Conservation (phyloP, 2,113 vertebrate genomes). For the Trogon melanurus region DNA sequence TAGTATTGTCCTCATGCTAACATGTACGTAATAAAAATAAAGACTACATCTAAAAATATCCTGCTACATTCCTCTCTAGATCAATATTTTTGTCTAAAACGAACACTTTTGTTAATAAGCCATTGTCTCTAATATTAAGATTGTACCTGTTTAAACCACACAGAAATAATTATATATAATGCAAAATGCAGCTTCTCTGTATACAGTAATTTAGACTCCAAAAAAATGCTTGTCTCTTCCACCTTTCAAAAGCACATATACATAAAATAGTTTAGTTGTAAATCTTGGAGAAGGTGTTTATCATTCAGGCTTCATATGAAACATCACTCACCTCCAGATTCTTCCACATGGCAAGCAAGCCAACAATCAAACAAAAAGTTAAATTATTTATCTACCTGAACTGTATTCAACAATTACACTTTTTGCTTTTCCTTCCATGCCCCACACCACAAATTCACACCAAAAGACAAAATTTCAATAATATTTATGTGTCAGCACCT, state of each 20-base stretch:
- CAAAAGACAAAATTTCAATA: background rate
- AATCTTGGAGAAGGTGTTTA: background rate
- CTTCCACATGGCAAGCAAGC: constrained; percentile 67
- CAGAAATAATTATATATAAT: background rate
- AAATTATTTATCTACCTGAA: background rate
- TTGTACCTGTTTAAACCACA: background rate
- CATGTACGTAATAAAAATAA: background rate
- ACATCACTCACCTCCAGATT: constrained; percentile 71
- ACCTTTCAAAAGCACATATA: background rate
- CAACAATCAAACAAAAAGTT: constrained; percentile 15
- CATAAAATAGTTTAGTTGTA: background rate
- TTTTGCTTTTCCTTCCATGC: background rate
- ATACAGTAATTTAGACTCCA: background rate
- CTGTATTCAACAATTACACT: background rate
- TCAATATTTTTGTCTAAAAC: background rate
- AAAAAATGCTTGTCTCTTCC: background rate
- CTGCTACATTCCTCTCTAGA: background rate
- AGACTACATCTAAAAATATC: background rate
- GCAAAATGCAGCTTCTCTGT: background rate
- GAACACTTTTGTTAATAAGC: rapidly evolving
- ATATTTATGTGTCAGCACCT: background rate
- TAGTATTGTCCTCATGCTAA: background rate
- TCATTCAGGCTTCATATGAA: background rate
- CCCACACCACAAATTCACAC: background rate
- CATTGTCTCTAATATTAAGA: background rate